Base-by-base conservation (phyloP, 2,797 vertebrate genomes). In the Picus viridis region DNA sequence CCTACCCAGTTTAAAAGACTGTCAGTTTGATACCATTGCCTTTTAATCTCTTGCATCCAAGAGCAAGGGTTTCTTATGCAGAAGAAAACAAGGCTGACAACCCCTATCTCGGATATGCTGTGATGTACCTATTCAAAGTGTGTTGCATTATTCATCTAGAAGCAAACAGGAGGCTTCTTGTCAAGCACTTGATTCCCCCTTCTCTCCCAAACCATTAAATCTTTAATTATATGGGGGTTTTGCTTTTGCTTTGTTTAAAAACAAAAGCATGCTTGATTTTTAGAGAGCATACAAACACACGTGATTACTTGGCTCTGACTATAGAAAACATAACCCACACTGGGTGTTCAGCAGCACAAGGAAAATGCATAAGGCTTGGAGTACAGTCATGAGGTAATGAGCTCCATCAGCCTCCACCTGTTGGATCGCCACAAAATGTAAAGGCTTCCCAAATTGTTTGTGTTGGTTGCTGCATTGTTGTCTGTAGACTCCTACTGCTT, bases 91-190 rank as follows among this genome's bases (percentile, higher is more conserved):
- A 62, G 30, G 43, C 54, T 19, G 22, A 26, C 12, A 27, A 22
- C 24, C 39, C 3, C 0, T 65, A 13, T 56, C 63, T 45, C 26
- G 54, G 47, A 59, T 74, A 29, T 49, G 43, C 80, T 70, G 13
- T 41, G 70, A 74, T 18, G n/a, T n/a, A 76, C 62, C 41, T 36
- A 5, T 81, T 77, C 69, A 51, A 30, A 80, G 29, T 17, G 10
- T 34, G 49, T 74, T 57, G 49, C 20, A 15, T n/a, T 88, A 23
- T 30, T 88, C 32, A 70, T 76, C 58, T 61, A 63, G 64, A 84
- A 86, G 54, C 84, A 93, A 91, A 88, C 39, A 84, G 32, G 70
- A 91, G 34, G 22, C 63, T 72, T 71, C 81, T 58, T 65, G 23
- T 45, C 30, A 53, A 62, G 43, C 19, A 16, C 43, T 62, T 34